phyloP scores from a whole-genome alignment of 2,113 vertebrate species.

The Procavia capensis region DNA sequence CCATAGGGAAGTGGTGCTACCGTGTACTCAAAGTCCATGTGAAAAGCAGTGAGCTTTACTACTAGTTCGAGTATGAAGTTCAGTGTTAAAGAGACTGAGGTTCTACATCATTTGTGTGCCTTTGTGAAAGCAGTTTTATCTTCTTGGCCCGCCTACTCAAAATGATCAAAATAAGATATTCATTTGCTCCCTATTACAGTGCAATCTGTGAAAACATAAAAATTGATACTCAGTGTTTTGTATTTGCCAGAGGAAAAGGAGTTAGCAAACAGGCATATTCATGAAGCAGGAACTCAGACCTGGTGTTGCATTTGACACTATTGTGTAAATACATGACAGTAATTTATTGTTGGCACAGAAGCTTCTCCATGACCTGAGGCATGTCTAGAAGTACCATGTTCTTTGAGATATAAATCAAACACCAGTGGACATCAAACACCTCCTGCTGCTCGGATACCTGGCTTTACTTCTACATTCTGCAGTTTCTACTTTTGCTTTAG shows the following conservation, averaged over 20 bases:
- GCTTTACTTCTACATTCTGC: neutral
- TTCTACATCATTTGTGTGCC: neutral
- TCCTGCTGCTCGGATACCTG: neutral
- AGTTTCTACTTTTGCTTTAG: neutral
- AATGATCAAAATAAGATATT: too few relatives aligned
- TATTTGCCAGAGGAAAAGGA: conserved; percentile 40
- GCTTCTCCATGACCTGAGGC: conserved; percentile 37
- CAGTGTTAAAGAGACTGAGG: neutral
- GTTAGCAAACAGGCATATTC: neutral
- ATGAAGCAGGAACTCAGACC: conserved; percentile 14
- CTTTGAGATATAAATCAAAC: neutral
- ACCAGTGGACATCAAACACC: neutral
- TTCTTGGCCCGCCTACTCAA: neutral
- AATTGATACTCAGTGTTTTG: neutral
- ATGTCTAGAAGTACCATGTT: conserved; percentile 35
- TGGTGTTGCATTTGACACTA: conserved; percentile 31
- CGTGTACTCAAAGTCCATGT: neutral
- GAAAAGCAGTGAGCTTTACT: neutral
- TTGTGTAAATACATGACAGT: neutral
- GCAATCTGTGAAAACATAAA: neutral
- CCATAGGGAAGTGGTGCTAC: conserved; percentile 18
- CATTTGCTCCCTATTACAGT: neutral
- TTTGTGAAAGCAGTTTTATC: neutral
- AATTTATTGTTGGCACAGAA: conserved; percentile 42
- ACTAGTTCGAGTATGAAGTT: neutral